Percentiles rank a stretch among this genome's conserved stretches.
These are phyloP conservation scores for Meleagris gallopavo DNA, from an alignment of 2,113 vertebrate genomes.

Conservation along the genomic window DNA sequence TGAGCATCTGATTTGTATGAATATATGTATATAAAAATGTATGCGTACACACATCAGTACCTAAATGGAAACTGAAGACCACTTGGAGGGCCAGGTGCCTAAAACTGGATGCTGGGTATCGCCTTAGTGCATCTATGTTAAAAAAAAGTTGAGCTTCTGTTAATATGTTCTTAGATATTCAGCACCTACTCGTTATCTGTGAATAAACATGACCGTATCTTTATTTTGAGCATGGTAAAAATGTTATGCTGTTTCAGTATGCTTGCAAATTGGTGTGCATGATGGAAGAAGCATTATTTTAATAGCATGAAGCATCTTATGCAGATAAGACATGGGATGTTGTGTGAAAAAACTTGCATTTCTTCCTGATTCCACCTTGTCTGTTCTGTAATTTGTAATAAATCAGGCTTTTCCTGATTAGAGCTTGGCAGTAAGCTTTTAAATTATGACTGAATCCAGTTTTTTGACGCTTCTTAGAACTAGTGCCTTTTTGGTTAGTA, in stretches of 20 bases:
- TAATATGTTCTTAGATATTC: neutral
- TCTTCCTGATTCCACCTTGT: neutral
- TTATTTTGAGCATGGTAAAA: neutral
- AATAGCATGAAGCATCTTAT: neutral
- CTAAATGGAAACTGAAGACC: neutral
- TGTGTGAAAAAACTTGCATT: neutral
- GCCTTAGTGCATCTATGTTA: neutral
- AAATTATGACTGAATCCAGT: neutral
- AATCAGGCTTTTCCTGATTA: neutral
- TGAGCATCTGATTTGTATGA: neutral
- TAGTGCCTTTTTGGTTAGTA: rapidly evolving
- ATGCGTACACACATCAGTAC: rapidly evolving
- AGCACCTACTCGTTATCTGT: rapidly evolving
- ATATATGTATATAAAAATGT: neutral
- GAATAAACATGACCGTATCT: neutral
- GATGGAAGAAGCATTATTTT: neutral
- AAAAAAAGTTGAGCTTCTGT: neutral
- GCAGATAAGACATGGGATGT: neutral
- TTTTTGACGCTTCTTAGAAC: neutral
- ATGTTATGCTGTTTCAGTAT: neutral
- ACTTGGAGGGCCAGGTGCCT: neutral
- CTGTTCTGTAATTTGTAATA: neutral
- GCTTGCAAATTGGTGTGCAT: neutral
- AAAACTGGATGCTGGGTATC: neutral
- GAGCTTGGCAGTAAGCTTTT: neutral